Percentiles rank a stretch among this genome's conserved stretches.
Evolutionary conservation across 2,113 vertebrate genomes (phyloP).

Genomic region (Heptranchias perlo): DNA sequence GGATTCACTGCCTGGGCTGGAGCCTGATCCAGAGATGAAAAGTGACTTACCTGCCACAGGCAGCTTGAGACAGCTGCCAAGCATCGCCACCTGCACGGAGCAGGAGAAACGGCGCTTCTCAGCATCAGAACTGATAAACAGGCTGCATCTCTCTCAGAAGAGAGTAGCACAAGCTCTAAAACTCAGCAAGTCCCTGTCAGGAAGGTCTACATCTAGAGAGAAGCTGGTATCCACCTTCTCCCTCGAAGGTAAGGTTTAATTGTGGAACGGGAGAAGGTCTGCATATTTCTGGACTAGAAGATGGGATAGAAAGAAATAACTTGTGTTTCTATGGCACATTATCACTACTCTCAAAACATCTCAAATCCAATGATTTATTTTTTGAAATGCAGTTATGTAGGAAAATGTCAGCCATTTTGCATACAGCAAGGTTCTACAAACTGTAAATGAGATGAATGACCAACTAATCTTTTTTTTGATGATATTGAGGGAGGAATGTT

Average conservation of each 20-base stretch:
- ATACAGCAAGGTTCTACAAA: neutral
- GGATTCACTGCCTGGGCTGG: conserved; percentile 39
- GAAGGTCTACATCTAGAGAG: conserved; percentile 57
- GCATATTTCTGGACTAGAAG: neutral
- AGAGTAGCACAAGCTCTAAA: conserved; percentile 71
- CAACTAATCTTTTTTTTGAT: neutral
- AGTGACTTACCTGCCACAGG: conserved; percentile 14
- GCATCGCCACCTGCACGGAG: conserved; percentile 48
- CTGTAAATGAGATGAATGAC: neutral
- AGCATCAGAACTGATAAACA: conserved; percentile 75
- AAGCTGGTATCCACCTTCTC: conserved; percentile 48
- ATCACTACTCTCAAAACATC: neutral
- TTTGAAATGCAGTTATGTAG: neutral
- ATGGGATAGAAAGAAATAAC: neutral
- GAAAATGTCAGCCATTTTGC: neutral
- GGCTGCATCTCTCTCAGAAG: conserved; percentile 73
- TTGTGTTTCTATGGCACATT: neutral
- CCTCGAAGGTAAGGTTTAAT: conserved; percentile 54
- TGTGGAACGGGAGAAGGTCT: neutral
- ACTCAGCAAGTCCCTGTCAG: conserved; percentile 70
- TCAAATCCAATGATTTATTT: neutral
- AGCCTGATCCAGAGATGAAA: conserved; percentile 37
- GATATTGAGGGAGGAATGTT: neutral
- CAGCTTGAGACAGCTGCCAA: neutral
- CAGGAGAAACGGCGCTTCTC: conserved; percentile 79